A percentile compares a stretch with the other conserved stretches of the same genome.
Conservation (phyloP, 1,140 invertebrate species). For the Caerostris darwini region DNA sequence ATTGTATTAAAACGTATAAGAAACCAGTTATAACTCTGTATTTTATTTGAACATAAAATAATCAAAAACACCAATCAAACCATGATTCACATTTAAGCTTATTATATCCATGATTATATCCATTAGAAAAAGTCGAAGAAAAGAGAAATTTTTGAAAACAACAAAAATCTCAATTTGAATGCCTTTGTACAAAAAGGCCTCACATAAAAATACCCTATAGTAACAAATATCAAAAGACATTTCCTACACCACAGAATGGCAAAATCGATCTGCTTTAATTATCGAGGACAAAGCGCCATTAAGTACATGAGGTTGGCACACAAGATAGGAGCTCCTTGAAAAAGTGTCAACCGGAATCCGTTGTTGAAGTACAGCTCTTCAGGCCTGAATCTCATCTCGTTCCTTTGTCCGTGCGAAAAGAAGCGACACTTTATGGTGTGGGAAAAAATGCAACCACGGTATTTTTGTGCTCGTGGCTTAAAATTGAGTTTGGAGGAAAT, state of each 20-base stretch:
- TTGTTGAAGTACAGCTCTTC: conserved; percentile 1
- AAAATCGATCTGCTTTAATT: conserved; percentile 29
- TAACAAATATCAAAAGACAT: not conserved
- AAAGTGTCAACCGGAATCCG: conserved; percentile 19
- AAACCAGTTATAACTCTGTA: no score
- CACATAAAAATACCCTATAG: not conserved
- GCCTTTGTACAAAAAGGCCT: not conserved
- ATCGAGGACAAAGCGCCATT: not conserved
- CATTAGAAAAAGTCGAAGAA: no score
- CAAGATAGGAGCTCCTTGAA: not conserved
- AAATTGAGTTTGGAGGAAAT: conserved; percentile 5
- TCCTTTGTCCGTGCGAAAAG: conserved; percentile 1
- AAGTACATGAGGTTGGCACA: not conserved
- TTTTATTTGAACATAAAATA: no score
- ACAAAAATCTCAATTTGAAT: not conserved
- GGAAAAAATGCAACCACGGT: not conserved
- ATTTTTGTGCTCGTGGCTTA: not conserved
- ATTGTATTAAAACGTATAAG: no score
- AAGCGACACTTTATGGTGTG: not conserved
- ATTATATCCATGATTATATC: no score
- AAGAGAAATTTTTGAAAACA: no score
- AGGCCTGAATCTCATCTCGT: not conserved
- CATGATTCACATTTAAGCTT: no score
- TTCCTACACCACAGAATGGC: not conserved
- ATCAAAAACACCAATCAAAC: no score